Evolutionary conservation across 2,888 invertebrate genomes (phyloP), one percentile per base, ranked within the genome.

Genomic region (Chrysolina americana): DNA sequence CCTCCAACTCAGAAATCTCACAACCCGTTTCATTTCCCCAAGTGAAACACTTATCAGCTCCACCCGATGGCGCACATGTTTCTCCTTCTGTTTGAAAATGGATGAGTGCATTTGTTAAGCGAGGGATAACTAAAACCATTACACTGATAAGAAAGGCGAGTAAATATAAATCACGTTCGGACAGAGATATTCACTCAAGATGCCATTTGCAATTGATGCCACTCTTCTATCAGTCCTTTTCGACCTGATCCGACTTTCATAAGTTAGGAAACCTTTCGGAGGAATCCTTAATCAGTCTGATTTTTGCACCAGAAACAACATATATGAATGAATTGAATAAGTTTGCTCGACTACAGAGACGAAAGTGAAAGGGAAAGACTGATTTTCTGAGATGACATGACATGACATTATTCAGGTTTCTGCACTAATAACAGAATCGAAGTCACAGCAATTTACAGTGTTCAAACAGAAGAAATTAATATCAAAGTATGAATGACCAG

Each of bases 141-240:
- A 84, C 80, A 79, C 80, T 84, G 85, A 86, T 85, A 85, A 86
- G 85, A 83, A 82, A 73, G 74, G 79, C 78, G 82, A 76, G 82
- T 80, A 82, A 85, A 84, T 83, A 83, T 81, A 81, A 80, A 78
- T 79, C 79, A 70, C 74, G 72, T 53, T 70, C 77, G 76, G 71
- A 75, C 76, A 65, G 59, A 65, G 64, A 81, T 81, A 81, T 81
- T 83, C 82, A 79, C 77, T 80, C 80, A 80, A 78, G 83, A 83
- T 83, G 84, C 80, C 83, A 86, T 86, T 86, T 85, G 85, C 86
- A 86, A 86, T 86, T 85, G 84, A 86, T 85, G 83, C 80, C 75
- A 71, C 74, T 77, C 75, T 77, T 66, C 70, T 69, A 69, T 69
- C 71, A 65, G 56, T 69, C 71, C 48, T 62, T 70, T 56, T 36